Evolutionary conservation across 2,113 vertebrate species (phyloP).

Genomic region (Melospiza melodia): DNA sequence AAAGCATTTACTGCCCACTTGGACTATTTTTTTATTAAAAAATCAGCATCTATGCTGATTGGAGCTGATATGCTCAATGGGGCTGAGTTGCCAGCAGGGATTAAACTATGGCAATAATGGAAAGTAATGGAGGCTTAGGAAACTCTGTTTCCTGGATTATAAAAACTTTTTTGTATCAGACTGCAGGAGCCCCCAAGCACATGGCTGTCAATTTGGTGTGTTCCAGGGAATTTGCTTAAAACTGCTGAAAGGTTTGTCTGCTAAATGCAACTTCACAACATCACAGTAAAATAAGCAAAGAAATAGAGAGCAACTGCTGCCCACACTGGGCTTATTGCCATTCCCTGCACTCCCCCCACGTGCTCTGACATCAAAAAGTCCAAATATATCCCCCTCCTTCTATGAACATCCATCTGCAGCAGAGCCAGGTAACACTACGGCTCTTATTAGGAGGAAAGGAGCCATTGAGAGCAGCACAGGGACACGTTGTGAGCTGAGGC

Average conservation of each 20-base stretch:
- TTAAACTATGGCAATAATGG: not conserved
- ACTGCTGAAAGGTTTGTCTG: not conserved
- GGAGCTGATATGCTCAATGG: not conserved
- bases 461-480: not conserved
- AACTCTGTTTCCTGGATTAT: not conserved
- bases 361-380: constrained; percentile 2
- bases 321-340: not conserved
- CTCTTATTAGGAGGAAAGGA: not conserved
- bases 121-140: not conserved
- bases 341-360: not conserved
- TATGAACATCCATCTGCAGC: not conserved
- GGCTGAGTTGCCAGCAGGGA: not conserved
- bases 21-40: not conserved
- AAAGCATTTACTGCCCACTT: not conserved
- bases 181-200: not conserved
- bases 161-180: not conserved
- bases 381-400: constrained; percentile 3
- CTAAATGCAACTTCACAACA: not conserved
- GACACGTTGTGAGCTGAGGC: not conserved
- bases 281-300: not conserved
- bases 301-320: not conserved
- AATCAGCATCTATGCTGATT: rapidly evolving
- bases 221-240: not conserved
- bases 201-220: not conserved
- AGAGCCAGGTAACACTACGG: not conserved